phyloP scores from a whole-genome alignment of 2,888 invertebrate genomes.

The Anarsia innoxiella region DNA sequence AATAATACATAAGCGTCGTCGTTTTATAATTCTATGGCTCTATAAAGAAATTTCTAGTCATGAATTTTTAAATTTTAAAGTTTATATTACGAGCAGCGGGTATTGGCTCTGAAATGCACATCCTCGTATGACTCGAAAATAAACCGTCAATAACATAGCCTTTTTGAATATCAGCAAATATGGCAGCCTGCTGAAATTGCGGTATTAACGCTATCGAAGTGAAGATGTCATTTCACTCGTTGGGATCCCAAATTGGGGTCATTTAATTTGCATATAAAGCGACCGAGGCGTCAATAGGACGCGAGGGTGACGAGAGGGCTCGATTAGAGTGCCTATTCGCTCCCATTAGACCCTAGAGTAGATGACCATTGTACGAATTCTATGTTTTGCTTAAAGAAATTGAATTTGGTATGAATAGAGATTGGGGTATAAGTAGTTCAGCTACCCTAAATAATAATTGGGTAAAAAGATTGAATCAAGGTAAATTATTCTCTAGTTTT shows the following conservation, averaged over 20 bases:
- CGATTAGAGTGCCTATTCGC: slow-evolving; percentile 13
- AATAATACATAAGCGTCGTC: slow-evolving; percentile 10
- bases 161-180: slow-evolving; percentile 25
- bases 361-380: slow-evolving; percentile 17
- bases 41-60: too few species aligned
- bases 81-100: too few species aligned
- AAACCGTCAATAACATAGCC: slow-evolving; percentile 1
- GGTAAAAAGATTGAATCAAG: too few species aligned
- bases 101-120: too few species aligned
- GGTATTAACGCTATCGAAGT: slow-evolving; percentile 32
- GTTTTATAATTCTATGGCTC: too few species aligned
- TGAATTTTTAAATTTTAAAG: too few species aligned
- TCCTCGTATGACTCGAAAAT: too few species aligned
- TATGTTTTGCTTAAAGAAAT: neutral
- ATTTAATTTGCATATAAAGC: slow-evolving; percentile 67
- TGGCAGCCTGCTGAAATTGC: slow-evolving; percentile 33
- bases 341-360: slow-evolving; percentile 12
- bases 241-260: slow-evolving; percentile 49
- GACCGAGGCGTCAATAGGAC: slow-evolving; percentile 44
- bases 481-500: too few species aligned
- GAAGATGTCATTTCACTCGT: slow-evolving; percentile 46
- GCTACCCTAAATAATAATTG: too few species aligned
- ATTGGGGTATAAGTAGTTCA: too few species aligned
- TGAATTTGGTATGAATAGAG: too few species aligned
- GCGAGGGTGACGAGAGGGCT: slow-evolving; percentile 26